phyloP scores from a whole-genome alignment of 2,888 invertebrate genomes.

The Operophtera brumata region DNA sequence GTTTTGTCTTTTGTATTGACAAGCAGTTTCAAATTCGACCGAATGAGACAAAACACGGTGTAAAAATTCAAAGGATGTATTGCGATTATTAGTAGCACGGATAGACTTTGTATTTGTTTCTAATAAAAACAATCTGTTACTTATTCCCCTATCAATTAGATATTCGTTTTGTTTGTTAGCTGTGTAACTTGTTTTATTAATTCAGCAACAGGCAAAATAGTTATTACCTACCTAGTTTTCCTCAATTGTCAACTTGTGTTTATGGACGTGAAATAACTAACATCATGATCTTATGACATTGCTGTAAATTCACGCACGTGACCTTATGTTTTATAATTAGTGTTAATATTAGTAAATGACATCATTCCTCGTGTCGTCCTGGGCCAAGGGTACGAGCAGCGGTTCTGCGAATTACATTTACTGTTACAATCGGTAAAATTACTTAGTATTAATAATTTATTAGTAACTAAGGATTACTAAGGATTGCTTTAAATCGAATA shows the following conservation, averaged over 20 bases:
- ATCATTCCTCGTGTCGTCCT: constrained; percentile 31
- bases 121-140: not conserved
- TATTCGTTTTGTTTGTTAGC: not conserved
- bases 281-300: constrained; percentile 5
- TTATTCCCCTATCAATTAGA: not conserved
- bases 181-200: not conserved
- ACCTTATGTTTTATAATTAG: constrained; percentile 21
- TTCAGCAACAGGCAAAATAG: not conserved
- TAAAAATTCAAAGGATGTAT: too few species aligned
- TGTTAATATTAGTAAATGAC: constrained; percentile 31
- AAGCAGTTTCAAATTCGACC: too few species aligned
- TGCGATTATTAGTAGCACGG: too few species aligned
- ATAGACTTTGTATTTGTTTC: too few species aligned
- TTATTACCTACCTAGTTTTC: not conserved
- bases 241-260: not conserved
- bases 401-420: constrained; percentile 11
- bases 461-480: too few species aligned
- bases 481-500: too few species aligned
- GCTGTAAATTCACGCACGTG: constrained; percentile 6
- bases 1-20: too few species aligned
- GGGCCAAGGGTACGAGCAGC: constrained; percentile 29
- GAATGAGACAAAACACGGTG: too few species aligned
- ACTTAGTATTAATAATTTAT: too few species aligned
- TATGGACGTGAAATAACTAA: not conserved
- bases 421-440: constrained; percentile 1